Percentiles rank a stretch among this genome's conserved stretches.
Conservation (phyloP, 2,113 vertebrate species). For the Spheniscus mendiculus region DNA sequence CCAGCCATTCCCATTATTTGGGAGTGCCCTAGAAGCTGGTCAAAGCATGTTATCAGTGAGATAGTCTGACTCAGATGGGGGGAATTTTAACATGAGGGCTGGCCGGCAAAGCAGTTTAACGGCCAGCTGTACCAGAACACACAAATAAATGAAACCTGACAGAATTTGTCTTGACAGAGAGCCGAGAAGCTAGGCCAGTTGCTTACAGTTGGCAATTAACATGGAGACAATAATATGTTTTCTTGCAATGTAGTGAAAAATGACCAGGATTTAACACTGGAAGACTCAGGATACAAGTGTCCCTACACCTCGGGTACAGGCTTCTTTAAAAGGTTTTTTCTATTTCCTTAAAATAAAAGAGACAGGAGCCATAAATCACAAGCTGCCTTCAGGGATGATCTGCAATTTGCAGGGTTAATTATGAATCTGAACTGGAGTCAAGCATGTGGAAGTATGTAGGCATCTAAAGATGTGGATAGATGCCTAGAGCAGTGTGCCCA, state of each 20-base stretch:
- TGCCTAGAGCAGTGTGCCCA: background rate
- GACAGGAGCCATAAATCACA: background rate
- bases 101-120: background rate
- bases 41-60: background rate
- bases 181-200: background rate
- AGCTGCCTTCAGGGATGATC: background rate
- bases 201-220: background rate
- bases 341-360: background rate
- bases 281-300: background rate
- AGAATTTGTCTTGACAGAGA: constrained; percentile 25
- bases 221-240: background rate
- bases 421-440: background rate
- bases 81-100: background rate
- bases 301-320: background rate
- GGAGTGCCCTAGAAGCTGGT: background rate
- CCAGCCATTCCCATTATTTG: background rate
- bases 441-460: background rate
- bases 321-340: background rate
- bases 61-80: background rate
- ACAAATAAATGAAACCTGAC: constrained; percentile 10
- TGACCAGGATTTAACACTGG: background rate
- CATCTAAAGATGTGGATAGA: background rate
- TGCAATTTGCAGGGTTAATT: background rate
- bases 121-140: constrained; percentile 1
- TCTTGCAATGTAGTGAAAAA: background rate